Evolutionary conservation across 2,888 invertebrate species (phyloP), one percentile per base, ranked within the genome.

Genomic region (Ypsolopha sequella): DNA sequence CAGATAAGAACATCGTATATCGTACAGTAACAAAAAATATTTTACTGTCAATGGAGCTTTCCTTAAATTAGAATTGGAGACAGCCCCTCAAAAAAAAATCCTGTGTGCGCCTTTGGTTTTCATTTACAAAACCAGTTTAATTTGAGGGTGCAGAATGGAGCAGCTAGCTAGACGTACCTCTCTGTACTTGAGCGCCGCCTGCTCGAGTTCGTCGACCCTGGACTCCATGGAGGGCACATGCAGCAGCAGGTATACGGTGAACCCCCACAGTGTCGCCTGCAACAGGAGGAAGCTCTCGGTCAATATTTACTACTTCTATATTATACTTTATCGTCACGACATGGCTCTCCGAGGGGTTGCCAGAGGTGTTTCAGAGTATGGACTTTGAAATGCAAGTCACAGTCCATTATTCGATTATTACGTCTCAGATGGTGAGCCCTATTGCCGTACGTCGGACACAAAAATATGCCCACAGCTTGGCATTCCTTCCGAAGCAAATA

Each of bases 171-270:
- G n/a, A 44, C 9, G 35, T 62, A 79, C 81, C 73, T 80, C 78
- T 56, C 75, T 62, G 53, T 65, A 65, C 51, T 66, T 71, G 10
- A 65, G 70, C 14, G 68, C 71, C 10, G 63, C 72, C 52, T 70
- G 73, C 48, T 79, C 79, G 33, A 66, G 58, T 52, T 82, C 85
- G 53, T 84, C 81, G 39, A 84, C 73, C 61, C 85, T 66, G 68
- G 72, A 78, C 73, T 82, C 82, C 39, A 75, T 76, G 56, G 59
- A 50, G 6, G 79, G 76, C 55, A 78, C 59, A 55, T 76, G 73
- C 46, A 66, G 58, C 41, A 66, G 52, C 52, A 85, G 65, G 59
- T 73, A 81, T 56, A 68, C 60, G 60, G 73, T 67, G 50, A 76
- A 56, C 41, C 66, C 62, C 80, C 82, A 82, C 60, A 76, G 41